Evolutionary conservation across 2,113 vertebrate genomes (phyloP).

Genomic region (Cranoglanis bouderius): DNA sequence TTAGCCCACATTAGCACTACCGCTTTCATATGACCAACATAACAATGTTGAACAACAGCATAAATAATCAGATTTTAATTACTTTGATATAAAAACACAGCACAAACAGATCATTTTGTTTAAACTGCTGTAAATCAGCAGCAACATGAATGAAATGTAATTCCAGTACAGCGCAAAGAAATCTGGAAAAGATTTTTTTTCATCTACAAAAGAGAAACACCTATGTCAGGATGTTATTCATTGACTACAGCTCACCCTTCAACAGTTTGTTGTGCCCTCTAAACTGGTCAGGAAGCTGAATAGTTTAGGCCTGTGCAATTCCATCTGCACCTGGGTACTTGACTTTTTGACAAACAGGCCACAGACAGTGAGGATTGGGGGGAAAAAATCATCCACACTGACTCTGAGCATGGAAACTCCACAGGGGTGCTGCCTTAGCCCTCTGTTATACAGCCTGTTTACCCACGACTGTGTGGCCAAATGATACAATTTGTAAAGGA

Average conservation of each 20-base stretch:
- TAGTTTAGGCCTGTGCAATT: not conserved
- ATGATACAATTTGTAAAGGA: not conserved
- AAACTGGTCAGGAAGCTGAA: not conserved
- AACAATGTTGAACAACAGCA: not conserved
- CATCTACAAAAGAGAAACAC: not conserved
- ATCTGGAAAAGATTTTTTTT: not conserved
- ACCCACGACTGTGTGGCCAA: not conserved
- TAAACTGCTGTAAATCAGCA: not conserved
- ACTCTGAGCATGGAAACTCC: not conserved
- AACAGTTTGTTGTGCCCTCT: not conserved
- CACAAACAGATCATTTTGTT: not conserved
- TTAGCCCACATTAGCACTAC: not conserved
- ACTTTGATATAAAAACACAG: not conserved
- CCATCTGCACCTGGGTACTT: not conserved
- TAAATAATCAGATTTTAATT: not conserved
- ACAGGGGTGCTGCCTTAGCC: not conserved
- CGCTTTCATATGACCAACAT: not conserved
- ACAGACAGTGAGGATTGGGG: not conserved
- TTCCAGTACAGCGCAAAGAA: not conserved
- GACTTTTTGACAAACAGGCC: not conserved
- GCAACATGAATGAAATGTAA: not conserved
- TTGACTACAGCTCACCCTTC: not conserved
- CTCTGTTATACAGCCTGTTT: constrained; percentile 8
- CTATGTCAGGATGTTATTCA: not conserved
- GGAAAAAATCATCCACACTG: not conserved